A percentile compares a stretch with the other conserved stretches of the same genome.
phyloP scores from a whole-genome alignment of 2,113 vertebrate genomes.

The Rhynchomys soricoides region DNA sequence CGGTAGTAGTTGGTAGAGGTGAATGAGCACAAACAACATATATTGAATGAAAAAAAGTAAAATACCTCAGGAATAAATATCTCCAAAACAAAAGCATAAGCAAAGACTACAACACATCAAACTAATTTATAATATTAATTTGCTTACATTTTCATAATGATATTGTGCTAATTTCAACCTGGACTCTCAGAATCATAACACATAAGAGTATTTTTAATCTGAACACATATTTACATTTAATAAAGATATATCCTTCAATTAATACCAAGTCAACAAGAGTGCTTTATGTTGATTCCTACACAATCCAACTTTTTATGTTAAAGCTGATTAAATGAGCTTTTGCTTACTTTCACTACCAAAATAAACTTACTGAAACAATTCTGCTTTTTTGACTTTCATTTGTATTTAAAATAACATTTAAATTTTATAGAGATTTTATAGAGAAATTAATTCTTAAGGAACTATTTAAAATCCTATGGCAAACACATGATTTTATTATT shows the following conservation, averaged over 20 bases:
- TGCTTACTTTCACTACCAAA: background rate
- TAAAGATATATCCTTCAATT: background rate
- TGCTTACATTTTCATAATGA: conserved; percentile 48
- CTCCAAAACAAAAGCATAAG: background rate
- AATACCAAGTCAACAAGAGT: background rate
- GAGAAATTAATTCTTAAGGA: background rate
- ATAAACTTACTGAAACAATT: background rate
- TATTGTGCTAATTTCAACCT: background rate
- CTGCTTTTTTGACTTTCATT: conserved; percentile 5
- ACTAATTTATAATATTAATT: conserved; percentile 51
- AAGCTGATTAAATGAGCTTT: conserved; percentile 8
- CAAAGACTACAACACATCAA: background rate
- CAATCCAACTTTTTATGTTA: background rate
- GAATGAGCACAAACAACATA: background rate
- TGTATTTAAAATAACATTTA: conserved; percentile 45
- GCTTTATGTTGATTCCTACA: conserved; percentile 17
- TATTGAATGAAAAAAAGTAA: background rate
- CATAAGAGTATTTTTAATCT: background rate
- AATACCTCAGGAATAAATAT: background rate
- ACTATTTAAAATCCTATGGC: conserved; percentile 27
- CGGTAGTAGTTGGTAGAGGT: background rate
- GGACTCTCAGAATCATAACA: background rate
- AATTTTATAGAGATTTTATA: conserved; percentile 21
- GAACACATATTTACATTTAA: conserved; percentile 37
- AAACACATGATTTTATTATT: conserved; percentile 34